Base-by-base conservation (phyloP, 2,113 vertebrate species). In the Albula goreensis region DNA sequence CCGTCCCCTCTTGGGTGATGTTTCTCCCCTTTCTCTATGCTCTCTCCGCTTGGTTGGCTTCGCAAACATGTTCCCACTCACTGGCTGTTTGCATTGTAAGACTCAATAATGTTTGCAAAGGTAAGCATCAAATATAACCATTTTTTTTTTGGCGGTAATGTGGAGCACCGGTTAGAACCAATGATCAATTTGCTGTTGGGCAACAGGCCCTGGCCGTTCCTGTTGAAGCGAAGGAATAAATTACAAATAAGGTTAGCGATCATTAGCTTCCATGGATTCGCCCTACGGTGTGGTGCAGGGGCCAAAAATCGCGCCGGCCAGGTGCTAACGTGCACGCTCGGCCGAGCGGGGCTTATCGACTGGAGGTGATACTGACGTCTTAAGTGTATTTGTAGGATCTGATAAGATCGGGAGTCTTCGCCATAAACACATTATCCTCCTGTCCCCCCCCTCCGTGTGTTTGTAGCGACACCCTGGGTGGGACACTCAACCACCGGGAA, bases 151-250 rank as follows among this genome's bases (percentile, higher is more conserved):
- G 17, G 63, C 22, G 8, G 63, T 22, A 17, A 17, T 22, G 22
- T 19, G 63, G 53, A 56, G 53, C 22, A 41, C 31, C 31, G 31
- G 70, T 2, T 31, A 22, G 70, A n/a, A 3, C 81, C 78, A 25
- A 3, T 82, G 83, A 89, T 80, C 89, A 85, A 5, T 52, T n/a
- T 87, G 66, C 90, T 85, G 12, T 7, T 15, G 91, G 87, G 89
- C n/a, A 89, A 90, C 89, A 90, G 90, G 88, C 66, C 88, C 85
- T 88, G 88, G 86, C 87, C 60, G 19, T 22, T 66, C 60, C 17
- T 19, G 22, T 5, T 5, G 60, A 1, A 22, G 60, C 17, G 60
- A 66, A 19, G 89, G 87, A 56, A 9, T 88, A 85, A 87, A 90
- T 86, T 82, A 88, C 89, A 88, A 85, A 83, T 80, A 83, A 66